Evolutionary conservation across 2,888 invertebrate species (phyloP), one percentile per base, ranked within the genome.

Genomic region (Linnaemya tessellans): DNA sequence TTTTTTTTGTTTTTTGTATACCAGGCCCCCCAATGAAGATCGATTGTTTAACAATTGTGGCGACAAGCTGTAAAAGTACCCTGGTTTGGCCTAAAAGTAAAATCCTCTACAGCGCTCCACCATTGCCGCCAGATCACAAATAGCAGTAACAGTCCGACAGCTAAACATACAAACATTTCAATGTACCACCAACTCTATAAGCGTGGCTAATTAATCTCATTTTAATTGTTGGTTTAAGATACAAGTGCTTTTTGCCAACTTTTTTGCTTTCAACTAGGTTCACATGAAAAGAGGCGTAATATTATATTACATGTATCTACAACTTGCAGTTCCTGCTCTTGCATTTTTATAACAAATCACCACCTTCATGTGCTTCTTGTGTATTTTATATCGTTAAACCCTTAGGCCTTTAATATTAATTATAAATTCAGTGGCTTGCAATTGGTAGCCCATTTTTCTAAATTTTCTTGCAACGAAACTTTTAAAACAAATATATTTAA

Each of bases 121-220:
- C 38, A 75, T 2, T 43, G 62, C 11, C 43, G 35, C 7, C 73
- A 18, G n/a, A 54, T 22, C 62, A 73, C 30, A 20, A 58, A 13
- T 65, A 67, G 46, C 43, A 43, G 15, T 20, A 46, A 25, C 20
- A 71, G 20, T 58, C 38, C 43, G 43, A 43, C 64, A 64, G 38
- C 3, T 30, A 41, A 51, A 67, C 10, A 62, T 43, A 51, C 18
- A 46, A 81, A 60, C 43, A 41, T 74, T 84, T 77, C 56, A 75
- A 79, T 60, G 67, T 70, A 78, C 74, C 64, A 82, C 60, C 82
- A 88, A 51, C 87, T 83, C 80, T 84, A 86, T 46, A 82, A 80
- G 87, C 87, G 88, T 89, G 88, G 88, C 89, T 89, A 91, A 91
- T 91, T 91, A 91, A 91, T 91, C 89, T 90, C 89, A 88, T 88